Percentiles rank a stretch among this genome's conserved stretches.
These are phyloP conservation scores for Anomalospiza imberbis DNA, from an alignment of 2,797 vertebrate species.

Conservation along the genomic window DNA sequence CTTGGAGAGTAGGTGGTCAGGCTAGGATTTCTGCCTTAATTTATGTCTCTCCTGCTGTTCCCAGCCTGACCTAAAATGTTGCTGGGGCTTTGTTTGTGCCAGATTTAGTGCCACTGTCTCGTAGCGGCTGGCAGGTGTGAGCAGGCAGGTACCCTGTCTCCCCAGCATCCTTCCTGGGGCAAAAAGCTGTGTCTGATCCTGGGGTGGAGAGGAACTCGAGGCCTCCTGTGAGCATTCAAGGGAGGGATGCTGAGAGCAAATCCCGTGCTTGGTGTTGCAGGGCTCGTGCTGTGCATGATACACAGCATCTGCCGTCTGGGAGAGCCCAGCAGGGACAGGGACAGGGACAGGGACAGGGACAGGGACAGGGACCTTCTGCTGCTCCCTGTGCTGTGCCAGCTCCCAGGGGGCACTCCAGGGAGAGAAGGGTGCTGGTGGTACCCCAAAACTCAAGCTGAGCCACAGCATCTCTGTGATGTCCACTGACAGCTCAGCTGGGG, in stretches of 20 bases:
- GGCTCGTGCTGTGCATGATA: rapidly evolving
- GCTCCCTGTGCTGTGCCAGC: not conserved
- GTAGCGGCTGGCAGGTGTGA: not conserved
- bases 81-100: not conserved
- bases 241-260: not conserved
- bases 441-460: not conserved
- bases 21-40: not conserved
- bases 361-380: not conserved
- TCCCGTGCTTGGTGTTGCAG: rapidly evolving
- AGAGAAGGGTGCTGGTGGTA: not conserved
- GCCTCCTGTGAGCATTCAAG: rapidly evolving
- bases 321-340: not conserved
- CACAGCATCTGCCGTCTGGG: not conserved
- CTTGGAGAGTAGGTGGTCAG: constrained; percentile 36
- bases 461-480: not conserved
- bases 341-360: not conserved
- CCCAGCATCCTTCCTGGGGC: not conserved
- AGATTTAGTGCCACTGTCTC: not conserved
- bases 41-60: not conserved
- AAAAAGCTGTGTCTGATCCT: not conserved
- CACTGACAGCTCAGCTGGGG: not conserved
- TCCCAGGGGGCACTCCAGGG: not conserved
- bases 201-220: not conserved
- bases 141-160: not conserved
- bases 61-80: rapidly evolving